Percentiles rank a stretch among this genome's conserved stretches.
These are phyloP conservation scores for Galerucella pusilla DNA, from an alignment of 2,888 invertebrate species.

Conservation along the genomic window DNA sequence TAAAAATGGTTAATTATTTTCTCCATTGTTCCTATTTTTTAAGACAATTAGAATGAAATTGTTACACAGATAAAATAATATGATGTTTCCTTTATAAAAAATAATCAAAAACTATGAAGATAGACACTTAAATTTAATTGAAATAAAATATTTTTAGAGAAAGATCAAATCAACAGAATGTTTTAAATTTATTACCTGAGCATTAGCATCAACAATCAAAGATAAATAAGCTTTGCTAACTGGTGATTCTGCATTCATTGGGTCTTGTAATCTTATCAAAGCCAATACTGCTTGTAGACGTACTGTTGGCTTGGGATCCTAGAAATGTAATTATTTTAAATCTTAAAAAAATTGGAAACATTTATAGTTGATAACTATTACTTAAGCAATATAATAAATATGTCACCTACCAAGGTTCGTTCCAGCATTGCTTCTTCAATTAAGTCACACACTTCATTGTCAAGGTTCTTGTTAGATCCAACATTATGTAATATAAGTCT, in stretches of 20 bases:
- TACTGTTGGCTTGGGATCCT: constrained; percentile 81
- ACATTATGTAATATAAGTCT: constrained; percentile 48
- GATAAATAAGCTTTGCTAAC: constrained; percentile 82
- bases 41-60: neutral
- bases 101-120: neutral
- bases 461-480: constrained; percentile 47
- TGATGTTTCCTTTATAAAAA: neutral
- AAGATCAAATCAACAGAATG: neutral
- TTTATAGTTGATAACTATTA: neutral
- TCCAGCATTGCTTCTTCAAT: constrained; percentile 54
- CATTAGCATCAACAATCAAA: constrained; percentile 76
- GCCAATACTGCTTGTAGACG: constrained; percentile 84
- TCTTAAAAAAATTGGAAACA: neutral
- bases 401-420: constrained; percentile 48
- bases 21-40: neutral
- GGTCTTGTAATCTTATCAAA: constrained; percentile 83
- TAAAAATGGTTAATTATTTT: neutral
- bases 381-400: neutral
- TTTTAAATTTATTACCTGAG: constrained; percentile 66
- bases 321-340: constrained; percentile 48
- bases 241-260: constrained; percentile 78
- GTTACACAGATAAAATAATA: neutral
- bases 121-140: neutral
- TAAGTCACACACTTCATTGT: constrained; percentile 51
- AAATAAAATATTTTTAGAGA: neutral